Evolutionary conservation across 2,113 vertebrate species (phyloP), one percentile per base, ranked within the genome.

Genomic region (Aplodontia rufa): DNA sequence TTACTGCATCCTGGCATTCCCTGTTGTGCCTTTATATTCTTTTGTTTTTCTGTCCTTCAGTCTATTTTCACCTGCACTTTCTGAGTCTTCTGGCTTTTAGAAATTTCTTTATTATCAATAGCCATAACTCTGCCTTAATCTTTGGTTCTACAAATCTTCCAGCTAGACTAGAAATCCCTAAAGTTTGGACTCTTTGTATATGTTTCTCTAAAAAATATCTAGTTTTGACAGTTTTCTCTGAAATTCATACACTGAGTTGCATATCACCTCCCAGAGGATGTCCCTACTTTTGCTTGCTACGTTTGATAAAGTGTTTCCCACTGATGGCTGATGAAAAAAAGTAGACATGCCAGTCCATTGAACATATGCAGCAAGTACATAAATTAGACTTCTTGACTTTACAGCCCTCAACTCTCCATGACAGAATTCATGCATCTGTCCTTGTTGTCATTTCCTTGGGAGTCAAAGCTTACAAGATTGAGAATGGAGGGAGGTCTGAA

Each of bases 201-300:
- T 92, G 49, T 94, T 90, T 78, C n/a, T 91, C 76, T 81, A 32
- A 71, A 32, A 71, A 84, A 79, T 90, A 78, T 66, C 16, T 91
- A 69, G 85, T 86, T 93, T 93, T 69, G 42, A 83, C 20, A 30
- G 1, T 62, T 8, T 47, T 47, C 78, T 75, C 40, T 80, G 58
- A 92, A 93, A 88, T 58, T 91, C 28, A 80, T 42, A 84, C 60
- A 75, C 37, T 51, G 42, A 82, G 30, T 2, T 91, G 5, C 14
- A 11, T 91, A 1, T 87, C 58, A 85, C 30, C 40, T 94, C 74
- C 58, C 32, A 88, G 40, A 28, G 14, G 35, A 66, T 14, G 5
- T 71, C 53, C 20, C 28, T 71, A 16, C 30, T 96, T 95, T 66
- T 17, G 17, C 22, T 83, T 93, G 64, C 16, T 79, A 8, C 19